Conservation (phyloP, 2,797 vertebrate species). For the Pipistrellus pygmaeus region DNA sequence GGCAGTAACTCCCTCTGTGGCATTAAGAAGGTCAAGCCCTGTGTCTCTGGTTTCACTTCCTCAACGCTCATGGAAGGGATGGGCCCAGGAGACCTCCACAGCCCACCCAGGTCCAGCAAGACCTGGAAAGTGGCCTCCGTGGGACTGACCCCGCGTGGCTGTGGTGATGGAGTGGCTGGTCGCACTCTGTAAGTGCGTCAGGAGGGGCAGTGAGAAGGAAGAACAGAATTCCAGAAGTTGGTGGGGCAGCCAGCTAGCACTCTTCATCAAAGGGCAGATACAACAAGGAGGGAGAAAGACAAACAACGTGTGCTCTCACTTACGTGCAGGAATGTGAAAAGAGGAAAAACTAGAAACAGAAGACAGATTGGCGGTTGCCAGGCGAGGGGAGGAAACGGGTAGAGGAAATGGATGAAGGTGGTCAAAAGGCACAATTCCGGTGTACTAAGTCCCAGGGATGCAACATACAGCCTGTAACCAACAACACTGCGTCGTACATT, state of each 20-base stretch:
- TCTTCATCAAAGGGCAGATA: not conserved
- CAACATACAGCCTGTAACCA: not conserved
- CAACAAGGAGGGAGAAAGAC: not conserved
- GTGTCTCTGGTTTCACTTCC: slow-evolving; percentile 54
- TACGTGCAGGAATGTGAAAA: not conserved
- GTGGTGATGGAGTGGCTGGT: not conserved
- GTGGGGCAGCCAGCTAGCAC: too few species aligned
- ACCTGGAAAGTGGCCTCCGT: not conserved
- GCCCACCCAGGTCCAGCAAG: not conserved
- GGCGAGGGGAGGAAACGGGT: not conserved
- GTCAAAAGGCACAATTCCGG: not conserved
- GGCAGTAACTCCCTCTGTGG: not conserved
- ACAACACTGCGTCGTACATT: not conserved
- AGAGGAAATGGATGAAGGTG: not conserved
- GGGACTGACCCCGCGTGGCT: too few species aligned
- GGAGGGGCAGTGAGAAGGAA: not conserved
- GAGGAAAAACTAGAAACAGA: not conserved
- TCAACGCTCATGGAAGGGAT: not conserved
- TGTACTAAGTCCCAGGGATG: not conserved
- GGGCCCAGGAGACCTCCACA: not conserved
- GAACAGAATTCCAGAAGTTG: not conserved
- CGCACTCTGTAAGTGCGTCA: not conserved
- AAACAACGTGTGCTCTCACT: not conserved
- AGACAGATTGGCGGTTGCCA: not conserved
- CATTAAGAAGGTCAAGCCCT: not conserved